Percentiles rank a stretch among this genome's conserved stretches.
phyloP scores from a whole-genome alignment of 2,888 invertebrate genomes.

The Dorcus hopei region DNA sequence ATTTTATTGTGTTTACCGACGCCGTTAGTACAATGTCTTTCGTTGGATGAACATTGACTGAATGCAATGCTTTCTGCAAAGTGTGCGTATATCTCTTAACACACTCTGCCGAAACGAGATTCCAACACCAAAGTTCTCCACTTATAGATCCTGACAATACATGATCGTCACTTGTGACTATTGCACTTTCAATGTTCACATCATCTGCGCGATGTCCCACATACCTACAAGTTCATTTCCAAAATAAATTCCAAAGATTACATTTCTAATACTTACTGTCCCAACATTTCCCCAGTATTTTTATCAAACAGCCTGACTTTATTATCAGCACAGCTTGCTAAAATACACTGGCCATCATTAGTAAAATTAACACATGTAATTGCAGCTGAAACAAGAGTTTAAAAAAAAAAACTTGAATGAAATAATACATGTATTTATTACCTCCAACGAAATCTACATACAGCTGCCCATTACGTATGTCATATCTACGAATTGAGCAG shows the following conservation, averaged over 20 bases:
- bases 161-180: constrained; percentile 79
- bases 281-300: constrained; percentile 71
- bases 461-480: constrained; percentile 83
- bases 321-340: constrained; percentile 82
- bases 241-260: background rate
- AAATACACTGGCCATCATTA: constrained; percentile 87
- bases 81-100: constrained; percentile 54
- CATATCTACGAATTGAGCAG: constrained; percentile 82
- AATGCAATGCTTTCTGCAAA: constrained; percentile 66
- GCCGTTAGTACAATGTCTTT: constrained; percentile 70
- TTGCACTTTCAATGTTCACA: constrained; percentile 82
- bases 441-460: constrained; percentile 81
- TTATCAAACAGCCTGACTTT: constrained; percentile 86
- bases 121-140: constrained; percentile 85
- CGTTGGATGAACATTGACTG: constrained; percentile 78
- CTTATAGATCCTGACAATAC: constrained; percentile 88
- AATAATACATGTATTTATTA: constrained; percentile 35
- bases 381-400: constrained; percentile 58
- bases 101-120: constrained; percentile 74
- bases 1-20: constrained; percentile 65
- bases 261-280: constrained; percentile 52
- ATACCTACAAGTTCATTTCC: constrained; percentile 55
- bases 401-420: constrained; percentile 5
- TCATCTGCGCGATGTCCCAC: constrained; percentile 79
- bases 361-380: constrained; percentile 83